Evolutionary conservation across 2,888 invertebrate species (phyloP), one percentile per base, ranked within the genome.

Genomic region (Acronicta psi): DNA sequence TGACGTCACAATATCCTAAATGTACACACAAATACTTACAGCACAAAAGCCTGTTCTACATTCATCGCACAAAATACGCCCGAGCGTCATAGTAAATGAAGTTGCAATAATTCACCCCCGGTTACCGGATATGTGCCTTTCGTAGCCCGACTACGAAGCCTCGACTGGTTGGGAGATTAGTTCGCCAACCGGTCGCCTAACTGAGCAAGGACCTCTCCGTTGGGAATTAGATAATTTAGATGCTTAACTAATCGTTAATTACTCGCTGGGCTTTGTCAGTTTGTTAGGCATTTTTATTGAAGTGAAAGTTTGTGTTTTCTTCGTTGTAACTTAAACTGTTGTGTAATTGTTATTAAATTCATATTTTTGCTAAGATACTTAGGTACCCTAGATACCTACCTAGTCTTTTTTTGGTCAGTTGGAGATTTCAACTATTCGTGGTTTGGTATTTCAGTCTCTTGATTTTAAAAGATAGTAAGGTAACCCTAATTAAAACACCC

Each of bases 71-170:
- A 81, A 83, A 82, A 82, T 82, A 81, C 80, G 75, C 79, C 74
- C 69, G 70, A 51, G 78, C 83, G 83, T 85, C 85, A 83, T 83
- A 83, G 79, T 81, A 88, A 89, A 88, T 88, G 87, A 87, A 88
- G 85, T 87, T 86, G 88, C 87, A 88, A 88, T 89, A 88, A 89
- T 87, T 88, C 83, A 87, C 81, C 79, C 72, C 83, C 79, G 69
- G 81, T 81, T 82, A 84, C 84, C 83, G 82, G 85, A 86, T 85
- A 83, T 82, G 79, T 82, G 81, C 79, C 77, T 82, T 80, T 83
- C 80, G 74, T 73, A 69, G 71, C 71, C 69, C 62, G 59, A 58
- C 53, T 59, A 57, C 59, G 45, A 47, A 23, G 62, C n/a, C 34
- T n/a, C 44, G 36, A 77, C 57, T 36, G 17, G 41, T 59, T 36